Conservation (phyloP, 1,140 invertebrate genomes). For the Lordiphosa stackelbergi region DNA sequence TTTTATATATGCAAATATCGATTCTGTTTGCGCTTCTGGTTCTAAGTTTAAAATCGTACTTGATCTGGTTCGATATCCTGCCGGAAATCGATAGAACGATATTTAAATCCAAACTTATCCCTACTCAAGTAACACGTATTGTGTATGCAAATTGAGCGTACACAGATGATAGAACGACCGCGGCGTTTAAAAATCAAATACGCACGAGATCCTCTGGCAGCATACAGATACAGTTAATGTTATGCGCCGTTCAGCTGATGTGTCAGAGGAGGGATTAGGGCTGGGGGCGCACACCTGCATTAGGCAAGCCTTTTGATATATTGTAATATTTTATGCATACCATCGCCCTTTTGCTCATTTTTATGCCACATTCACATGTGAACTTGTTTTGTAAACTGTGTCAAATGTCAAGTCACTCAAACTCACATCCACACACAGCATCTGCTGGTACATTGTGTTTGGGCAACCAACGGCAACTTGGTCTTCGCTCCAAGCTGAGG, state of each 20-base stretch:
- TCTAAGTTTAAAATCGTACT: no score
- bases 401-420: conserved; percentile 49
- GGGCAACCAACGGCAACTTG: conserved; percentile 15
- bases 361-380: conserved; percentile 14
- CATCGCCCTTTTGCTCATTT: conserved; percentile 20
- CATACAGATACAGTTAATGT: conserved; percentile 9
- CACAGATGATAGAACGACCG: not conserved
- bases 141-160: not conserved
- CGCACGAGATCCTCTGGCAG: conserved; percentile 24
- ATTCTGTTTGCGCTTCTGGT: no score
- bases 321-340: conserved; percentile 57
- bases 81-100: no score
- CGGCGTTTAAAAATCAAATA: conserved; percentile 55
- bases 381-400: conserved; percentile 20
- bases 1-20: no score
- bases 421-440: conserved; percentile 17
- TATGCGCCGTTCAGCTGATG: not conserved
- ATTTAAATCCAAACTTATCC: no score
- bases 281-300: conserved; percentile 23
- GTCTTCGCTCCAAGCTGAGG: no score
- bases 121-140: no score
- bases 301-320: conserved; percentile 67
- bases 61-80: no score
- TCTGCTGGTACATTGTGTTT: conserved; percentile 39
- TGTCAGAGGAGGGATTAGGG: not conserved